Evolutionary conservation across 2,888 invertebrate species (phyloP), one percentile per base, ranked within the genome.

Genomic region (Lasius platythorax): DNA sequence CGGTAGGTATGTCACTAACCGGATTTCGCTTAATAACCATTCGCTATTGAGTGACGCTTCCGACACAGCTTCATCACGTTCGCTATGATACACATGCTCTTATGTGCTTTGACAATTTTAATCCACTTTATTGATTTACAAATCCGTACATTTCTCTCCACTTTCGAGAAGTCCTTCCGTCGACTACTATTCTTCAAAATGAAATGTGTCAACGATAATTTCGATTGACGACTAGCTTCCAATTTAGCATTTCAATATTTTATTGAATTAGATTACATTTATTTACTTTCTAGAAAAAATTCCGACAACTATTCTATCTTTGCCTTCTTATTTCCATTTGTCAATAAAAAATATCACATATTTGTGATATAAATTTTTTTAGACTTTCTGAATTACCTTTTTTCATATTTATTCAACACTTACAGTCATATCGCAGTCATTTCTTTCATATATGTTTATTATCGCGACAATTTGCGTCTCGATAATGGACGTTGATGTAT

Each of bases 1-100:
- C 88, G 93, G 93, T 93, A 93, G 91, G 93, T 92, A 85, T 74
- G 70, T 87, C 75, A 89, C 89, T 91, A 90, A 91, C 87, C 84
- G 87, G 87, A 83, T 92, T 90, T 86, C 86, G 92, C 91, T 93
- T 92, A 75, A 90, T 91, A 90, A 90, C 91, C 81, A 87, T 92
- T 92, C 89, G 91, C 92, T 93, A 89, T 67, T n/a, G 82, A 53
- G 72, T 87, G 82, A 63, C 18, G 73, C 50, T 66, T 79, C 46
- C n/a, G 58, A 74, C 73, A 72, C 46, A 70, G 85, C 86, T 86
- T 86, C 30, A 56, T 28, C 61, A 84, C 72, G 43, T 87, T 85
- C 81, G 88, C 85, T 87, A 87, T 43, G 30, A 66, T 66, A 68
- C 58, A 70, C 58, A 40, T 28, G 30, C 79, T 63, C 23, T 63